Percentiles rank a stretch among this genome's conserved stretches.
Conservation (phyloP, 2,888 invertebrate genomes). For the Desoria tigrina region DNA sequence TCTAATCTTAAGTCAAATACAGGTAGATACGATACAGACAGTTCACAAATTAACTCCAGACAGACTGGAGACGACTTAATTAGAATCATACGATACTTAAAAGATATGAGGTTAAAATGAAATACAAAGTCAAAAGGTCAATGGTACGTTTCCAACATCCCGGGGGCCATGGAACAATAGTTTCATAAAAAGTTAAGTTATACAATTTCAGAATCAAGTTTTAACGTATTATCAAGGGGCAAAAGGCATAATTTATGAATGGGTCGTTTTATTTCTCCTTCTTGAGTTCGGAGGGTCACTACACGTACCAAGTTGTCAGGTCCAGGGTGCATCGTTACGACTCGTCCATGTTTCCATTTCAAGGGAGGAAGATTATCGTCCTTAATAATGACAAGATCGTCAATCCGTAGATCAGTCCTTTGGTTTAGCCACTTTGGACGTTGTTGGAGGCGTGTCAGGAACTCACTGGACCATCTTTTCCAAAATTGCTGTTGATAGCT, state of each 20-base stretch:
- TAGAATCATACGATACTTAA: too few relatives aligned
- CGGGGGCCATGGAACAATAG: too few relatives aligned
- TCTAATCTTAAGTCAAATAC: too few relatives aligned
- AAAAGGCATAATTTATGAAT: conserved; percentile 35
- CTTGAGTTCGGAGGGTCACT: conserved; percentile 52
- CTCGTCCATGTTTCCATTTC: conserved; percentile 52
- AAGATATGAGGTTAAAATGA: too few relatives aligned
- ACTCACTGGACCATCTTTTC: conserved; percentile 32
- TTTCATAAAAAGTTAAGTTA: too few relatives aligned
- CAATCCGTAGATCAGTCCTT: conserved; percentile 14
- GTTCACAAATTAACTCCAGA: too few relatives aligned
- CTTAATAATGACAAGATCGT: conserved; percentile 30
- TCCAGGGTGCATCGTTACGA: conserved; percentile 53
- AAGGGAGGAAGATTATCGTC: conserved; percentile 26
- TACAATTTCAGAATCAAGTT: too few relatives aligned
- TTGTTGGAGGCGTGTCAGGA: conserved; percentile 28
- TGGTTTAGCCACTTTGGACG: conserved; percentile 23
- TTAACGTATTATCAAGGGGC: too few relatives aligned
- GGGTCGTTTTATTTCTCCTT: conserved; percentile 33
- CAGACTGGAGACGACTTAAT: too few relatives aligned
- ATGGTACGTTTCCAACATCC: too few relatives aligned
- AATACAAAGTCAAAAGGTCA: too few relatives aligned
- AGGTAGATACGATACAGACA: too few relatives aligned
- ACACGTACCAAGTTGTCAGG: conserved; percentile 53
- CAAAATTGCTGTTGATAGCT: conserved; percentile 28